Evolutionary conservation across 1,140 invertebrate genomes (phyloP), one percentile per base, ranked within the genome.

Genomic region (Charaxes varanes): DNA sequence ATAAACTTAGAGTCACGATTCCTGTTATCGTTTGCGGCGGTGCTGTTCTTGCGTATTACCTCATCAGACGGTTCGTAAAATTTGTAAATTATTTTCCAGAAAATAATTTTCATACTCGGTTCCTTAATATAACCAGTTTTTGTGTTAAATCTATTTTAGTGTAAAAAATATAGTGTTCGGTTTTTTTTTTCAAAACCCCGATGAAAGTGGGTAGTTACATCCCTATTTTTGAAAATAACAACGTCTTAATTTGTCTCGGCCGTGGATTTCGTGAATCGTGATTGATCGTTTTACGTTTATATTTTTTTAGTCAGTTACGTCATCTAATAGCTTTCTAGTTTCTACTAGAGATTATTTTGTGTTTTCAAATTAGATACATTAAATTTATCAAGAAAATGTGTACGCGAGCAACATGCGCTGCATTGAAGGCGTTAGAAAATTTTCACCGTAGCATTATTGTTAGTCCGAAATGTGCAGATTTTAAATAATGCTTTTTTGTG

Each of bases 41-140:
- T 32, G 79, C 79, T 42, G 77, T 81, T 45, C 65, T 84, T 48
- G 77, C 71, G 30, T 84, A 78, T 81, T 83, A 83, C 69, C 68
- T 83, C 77, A 83, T 83, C 57, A 77, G 69, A 69, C 77, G 79
- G 79, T 83, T 71, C 53, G 79, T 83, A 78, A 38, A 33, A 14
- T 38, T 32, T 28, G 21, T 36, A 31, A 23, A 49, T 37, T 33
- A 33, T 24, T 32, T 21, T 24, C 13, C n/a, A n/a, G n/a, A n/a
- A n/a, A n/a, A n/a, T n/a, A n/a, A n/a, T n/a, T n/a, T n/a, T n/a
- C n/a, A n/a, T n/a, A n/a, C n/a, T n/a, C n/a, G n/a, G n/a, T n/a
- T n/a, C n/a, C n/a, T n/a, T n/a, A n/a, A n/a, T n/a, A n/a, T n/a
- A n/a, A n/a, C n/a, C n/a, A n/a, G n/a, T n/a, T 40, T 46, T 38